Evolutionary conservation across 2,797 vertebrate genomes (phyloP).

Genomic region (Diglossa cyanea): DNA sequence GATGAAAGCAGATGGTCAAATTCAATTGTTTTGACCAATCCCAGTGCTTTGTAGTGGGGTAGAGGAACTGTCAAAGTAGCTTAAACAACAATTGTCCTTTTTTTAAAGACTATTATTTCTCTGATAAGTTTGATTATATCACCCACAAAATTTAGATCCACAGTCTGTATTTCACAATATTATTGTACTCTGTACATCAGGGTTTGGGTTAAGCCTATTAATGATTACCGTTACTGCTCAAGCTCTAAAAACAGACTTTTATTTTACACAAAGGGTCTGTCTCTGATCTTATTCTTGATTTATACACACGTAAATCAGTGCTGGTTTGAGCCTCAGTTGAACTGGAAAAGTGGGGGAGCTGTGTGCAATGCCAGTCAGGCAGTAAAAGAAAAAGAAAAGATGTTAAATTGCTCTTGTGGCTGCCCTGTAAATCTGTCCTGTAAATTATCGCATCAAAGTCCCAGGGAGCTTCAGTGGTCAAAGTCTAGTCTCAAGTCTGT

Average conservation of each 20-base stretch:
- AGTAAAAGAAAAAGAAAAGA: neutral
- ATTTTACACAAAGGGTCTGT: constrained; percentile 6
- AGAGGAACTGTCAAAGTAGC: neutral
- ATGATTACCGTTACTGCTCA: constrained; percentile 48
- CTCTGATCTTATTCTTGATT: constrained; percentile 30
- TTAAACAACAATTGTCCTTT: neutral
- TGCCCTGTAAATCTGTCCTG: constrained; percentile 1
- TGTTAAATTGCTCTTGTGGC: neutral
- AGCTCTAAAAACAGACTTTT: constrained; percentile 47
- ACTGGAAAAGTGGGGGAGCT: neutral
- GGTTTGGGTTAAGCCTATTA: neutral
- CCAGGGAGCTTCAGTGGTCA: neutral
- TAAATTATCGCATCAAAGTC: constrained; percentile 10
- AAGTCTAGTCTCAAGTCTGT: neutral
- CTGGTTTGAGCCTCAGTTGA: neutral
- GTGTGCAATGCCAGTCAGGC: neutral
- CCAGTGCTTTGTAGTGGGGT: neutral
- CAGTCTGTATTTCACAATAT: neutral
- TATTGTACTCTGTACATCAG: neutral
- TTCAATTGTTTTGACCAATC: neutral
- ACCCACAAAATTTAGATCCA: neutral
- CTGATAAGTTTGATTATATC: neutral
- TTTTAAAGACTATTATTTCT: neutral
- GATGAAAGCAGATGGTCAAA: neutral
- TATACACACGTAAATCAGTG: neutral